A percentile compares a stretch with the other conserved stretches of the same genome.
These are phyloP conservation scores for Marisa cornuarietis DNA, from an alignment of 1,140 invertebrate genomes.

Conservation along the genomic window DNA sequence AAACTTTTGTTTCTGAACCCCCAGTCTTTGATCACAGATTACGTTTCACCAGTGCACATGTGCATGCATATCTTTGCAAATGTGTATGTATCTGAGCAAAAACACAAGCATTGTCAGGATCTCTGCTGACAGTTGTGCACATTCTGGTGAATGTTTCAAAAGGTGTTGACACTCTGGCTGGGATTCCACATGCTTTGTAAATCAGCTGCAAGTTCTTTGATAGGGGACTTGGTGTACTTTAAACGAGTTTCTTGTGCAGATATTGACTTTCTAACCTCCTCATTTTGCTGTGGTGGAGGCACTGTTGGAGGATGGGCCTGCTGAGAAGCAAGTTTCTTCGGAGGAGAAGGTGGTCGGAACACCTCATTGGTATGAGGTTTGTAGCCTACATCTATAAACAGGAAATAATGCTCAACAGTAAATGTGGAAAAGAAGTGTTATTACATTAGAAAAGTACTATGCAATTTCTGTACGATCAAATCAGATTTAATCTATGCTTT, in stretches of 20 bases:
- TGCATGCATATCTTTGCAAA: too few relatives aligned
- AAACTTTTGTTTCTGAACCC: too few relatives aligned
- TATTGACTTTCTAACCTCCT: conserved; percentile 11
- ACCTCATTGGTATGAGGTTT: conserved; percentile 30
- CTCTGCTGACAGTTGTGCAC: neutral
- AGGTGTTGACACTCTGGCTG: conserved; percentile 33
- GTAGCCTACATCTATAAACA: conserved; percentile 17
- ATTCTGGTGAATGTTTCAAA: conserved; percentile 10
- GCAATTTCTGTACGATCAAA: too few relatives aligned
- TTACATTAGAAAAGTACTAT: too few relatives aligned
- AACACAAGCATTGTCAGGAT: too few relatives aligned
- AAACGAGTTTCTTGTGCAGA: conserved; percentile 21
- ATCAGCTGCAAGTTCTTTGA: conserved; percentile 28
- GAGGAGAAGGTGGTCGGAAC: conserved; percentile 27
- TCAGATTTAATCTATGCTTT: too few relatives aligned
- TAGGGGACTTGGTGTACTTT: conserved; percentile 43
- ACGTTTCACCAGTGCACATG: too few relatives aligned
- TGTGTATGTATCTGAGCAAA: too few relatives aligned
- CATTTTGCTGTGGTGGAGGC: neutral
- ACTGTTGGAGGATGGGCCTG: conserved; percentile 24
- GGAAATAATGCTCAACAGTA: too few relatives aligned
- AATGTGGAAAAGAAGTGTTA: too few relatives aligned
- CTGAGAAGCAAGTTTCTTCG: conserved; percentile 19
- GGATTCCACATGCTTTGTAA: conserved; percentile 25
- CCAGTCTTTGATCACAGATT: too few relatives aligned